phyloP scores from a whole-genome alignment of 2,888 invertebrate genomes.

The Coremacera marginata region DNA sequence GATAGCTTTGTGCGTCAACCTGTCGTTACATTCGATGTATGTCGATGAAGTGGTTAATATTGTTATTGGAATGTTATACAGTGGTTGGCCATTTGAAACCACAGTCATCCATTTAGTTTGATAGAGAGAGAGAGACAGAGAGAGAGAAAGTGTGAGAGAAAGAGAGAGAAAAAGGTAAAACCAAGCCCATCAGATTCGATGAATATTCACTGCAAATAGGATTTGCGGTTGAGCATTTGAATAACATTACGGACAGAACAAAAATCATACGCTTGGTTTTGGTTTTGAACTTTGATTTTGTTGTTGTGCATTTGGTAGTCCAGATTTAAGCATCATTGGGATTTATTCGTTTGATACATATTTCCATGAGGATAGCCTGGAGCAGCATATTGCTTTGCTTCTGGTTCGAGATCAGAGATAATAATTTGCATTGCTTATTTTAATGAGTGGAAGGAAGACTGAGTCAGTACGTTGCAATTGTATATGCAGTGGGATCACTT shows the following conservation, averaged over 20 bases:
- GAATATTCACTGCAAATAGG: slow-evolving; percentile 10
- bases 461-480: no score
- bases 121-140: background rate
- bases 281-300: background rate
- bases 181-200: background rate
- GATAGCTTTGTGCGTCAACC: background rate
- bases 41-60: background rate
- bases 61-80: background rate
- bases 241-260: background rate
- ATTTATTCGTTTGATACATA: background rate
- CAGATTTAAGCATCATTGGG: background rate
- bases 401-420: background rate
- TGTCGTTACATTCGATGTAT: background rate
- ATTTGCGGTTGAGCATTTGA: slow-evolving; percentile 23
- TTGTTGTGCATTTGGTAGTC: background rate
- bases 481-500: no score
- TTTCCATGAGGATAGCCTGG: background rate
- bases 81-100: background rate
- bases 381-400: background rate
- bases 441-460: no score
- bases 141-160: background rate
- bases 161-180: background rate
- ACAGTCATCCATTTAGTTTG: background rate
- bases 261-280: background rate
- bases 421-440: background rate